Conservation (phyloP, 2,113 vertebrate species). For the Mirza zaza region DNA sequence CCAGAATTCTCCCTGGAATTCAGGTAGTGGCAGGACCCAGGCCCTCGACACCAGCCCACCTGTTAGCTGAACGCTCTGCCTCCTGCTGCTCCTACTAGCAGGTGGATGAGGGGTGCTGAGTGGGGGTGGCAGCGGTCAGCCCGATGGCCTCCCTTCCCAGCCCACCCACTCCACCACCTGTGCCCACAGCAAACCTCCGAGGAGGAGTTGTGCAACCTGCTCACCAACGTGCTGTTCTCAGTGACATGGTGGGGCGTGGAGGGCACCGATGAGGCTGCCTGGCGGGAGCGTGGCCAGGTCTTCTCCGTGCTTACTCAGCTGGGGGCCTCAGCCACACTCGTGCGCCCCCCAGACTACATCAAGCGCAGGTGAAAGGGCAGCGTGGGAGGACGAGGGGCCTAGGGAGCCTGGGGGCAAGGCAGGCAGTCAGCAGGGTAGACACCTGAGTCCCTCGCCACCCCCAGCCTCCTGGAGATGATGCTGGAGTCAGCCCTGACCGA, state of each 20-base stretch:
- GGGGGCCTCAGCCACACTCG: constrained; percentile 93
- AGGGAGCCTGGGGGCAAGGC: background rate
- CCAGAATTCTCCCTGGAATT: background rate
- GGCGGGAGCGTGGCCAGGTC: constrained; percentile 96
- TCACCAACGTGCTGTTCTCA: constrained; percentile 96
- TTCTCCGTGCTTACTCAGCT: constrained; percentile 98
- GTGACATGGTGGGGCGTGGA: constrained; percentile 94
- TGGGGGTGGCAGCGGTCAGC: background rate
- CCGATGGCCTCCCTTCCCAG: too few species aligned
- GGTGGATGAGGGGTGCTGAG: background rate
- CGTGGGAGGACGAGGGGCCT: fast-evolving
- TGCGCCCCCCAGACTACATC: constrained; percentile 93
- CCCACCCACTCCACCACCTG: background rate
- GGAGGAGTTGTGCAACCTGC: constrained; percentile 97
- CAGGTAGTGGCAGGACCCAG: background rate
- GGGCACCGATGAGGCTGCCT: constrained; percentile 88
- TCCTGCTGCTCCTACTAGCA: background rate
- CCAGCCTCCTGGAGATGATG: constrained; percentile 98
- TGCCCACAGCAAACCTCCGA: constrained; percentile 91
- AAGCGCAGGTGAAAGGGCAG: constrained; percentile 90
- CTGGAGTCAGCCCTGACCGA: constrained; percentile 95
- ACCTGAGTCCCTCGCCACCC: background rate
- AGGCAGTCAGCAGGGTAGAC: background rate
- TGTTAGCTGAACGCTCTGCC: background rate
- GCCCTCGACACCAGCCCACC: background rate